Evolutionary conservation across 2,888 invertebrate species (phyloP), one percentile per base, ranked within the genome.

Genomic region (Agrilus mali): DNA sequence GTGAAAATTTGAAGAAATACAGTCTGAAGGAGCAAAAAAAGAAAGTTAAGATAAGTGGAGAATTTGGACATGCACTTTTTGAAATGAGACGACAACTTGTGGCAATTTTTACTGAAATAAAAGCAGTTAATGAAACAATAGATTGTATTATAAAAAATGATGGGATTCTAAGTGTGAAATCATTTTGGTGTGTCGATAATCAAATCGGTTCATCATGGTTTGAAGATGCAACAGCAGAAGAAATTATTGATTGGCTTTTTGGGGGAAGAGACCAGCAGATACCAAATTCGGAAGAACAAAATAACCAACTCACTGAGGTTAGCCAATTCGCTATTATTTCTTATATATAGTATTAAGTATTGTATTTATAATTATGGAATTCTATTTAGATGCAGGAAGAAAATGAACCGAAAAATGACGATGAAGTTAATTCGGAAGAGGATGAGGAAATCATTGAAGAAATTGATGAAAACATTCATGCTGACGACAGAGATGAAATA

Each of bases 1-100:
- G 73, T 56, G 68, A 73, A 44, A 55, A 60, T 7, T 56, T 85
- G 31, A 64, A 71, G 43, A 59, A 68, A 32, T 79, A 70, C 45
- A 77, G 74, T 43, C 58, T 77, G 10, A 63, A 65, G 36, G 65
- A 62, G 60, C 49, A 48, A 17, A 27, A 37, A 40, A 15, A 33
- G 2, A 10, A n/a, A 40, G 32, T 17, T n/a, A 32, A 40, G n/a
- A 20, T 3, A 33, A 10, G 16, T 35, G 15, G 35, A 8, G 7
- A 35, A n/a, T 14, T 35, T 35, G 16, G 35, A 35, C 35, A 35
- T 35, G 7, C 16, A 35, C 10, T 35, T 8, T 35, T n/a, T 35
- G 35, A 35, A 35, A 35, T n/a, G n/a, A 35, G 35, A 35, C 8
- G 10, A n/a, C 27, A 45, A n/a, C 33, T 34, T 20, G 20, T 4